Conservation (phyloP, 2,113 vertebrate genomes). For the Saccopteryx leptura region DNA sequence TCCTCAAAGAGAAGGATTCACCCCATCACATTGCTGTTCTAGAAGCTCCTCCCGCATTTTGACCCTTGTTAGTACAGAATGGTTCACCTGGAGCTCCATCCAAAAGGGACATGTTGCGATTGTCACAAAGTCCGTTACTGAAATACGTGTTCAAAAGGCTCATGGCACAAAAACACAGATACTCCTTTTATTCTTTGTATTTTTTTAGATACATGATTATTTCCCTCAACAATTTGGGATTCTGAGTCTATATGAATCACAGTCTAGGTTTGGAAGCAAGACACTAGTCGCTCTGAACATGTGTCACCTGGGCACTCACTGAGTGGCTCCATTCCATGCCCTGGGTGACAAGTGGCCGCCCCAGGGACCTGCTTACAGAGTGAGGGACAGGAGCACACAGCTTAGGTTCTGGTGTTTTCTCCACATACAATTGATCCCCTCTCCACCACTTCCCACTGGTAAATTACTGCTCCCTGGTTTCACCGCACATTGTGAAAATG, state of each 20-base stretch:
- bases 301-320: background rate
- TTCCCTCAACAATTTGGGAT: background rate
- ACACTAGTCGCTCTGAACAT: background rate
- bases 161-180: background rate
- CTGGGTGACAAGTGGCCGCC: background rate
- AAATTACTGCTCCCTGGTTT: constrained; percentile 12
- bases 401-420: background rate
- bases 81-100: constrained; percentile 22
- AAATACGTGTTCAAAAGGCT: background rate
- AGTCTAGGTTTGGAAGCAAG: background rate
- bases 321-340: background rate
- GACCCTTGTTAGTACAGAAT: background rate
- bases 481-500: constrained; percentile 15
- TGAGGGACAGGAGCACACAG: background rate
- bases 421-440: background rate
- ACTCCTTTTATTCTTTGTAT: background rate
- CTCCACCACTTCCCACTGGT: background rate
- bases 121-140: background rate
- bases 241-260: background rate
- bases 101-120: background rate
- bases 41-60: background rate
- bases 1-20: background rate
- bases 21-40: background rate
- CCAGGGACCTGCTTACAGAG: background rate
- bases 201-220: background rate